Evolutionary conservation across 1,140 invertebrate genomes (phyloP).

Genomic region (Procambarus clarkii): DNA sequence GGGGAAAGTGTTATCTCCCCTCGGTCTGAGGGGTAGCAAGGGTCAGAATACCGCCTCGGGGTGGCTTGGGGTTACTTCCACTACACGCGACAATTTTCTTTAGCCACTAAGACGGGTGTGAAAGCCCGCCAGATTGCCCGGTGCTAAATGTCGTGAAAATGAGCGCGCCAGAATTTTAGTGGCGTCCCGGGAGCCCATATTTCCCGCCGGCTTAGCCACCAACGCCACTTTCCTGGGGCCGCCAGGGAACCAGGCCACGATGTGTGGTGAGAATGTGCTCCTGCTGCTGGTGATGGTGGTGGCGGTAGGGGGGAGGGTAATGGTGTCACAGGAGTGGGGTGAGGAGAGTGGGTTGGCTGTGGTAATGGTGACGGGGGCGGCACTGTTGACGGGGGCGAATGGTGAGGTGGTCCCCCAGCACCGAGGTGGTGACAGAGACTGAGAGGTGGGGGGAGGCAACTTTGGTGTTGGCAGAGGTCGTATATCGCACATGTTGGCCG

Average conservation of each 20-base stretch:
- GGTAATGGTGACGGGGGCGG: background rate
- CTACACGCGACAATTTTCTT: constrained; percentile 70
- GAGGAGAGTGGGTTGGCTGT: background rate
- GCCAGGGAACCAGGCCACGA: constrained; percentile 36
- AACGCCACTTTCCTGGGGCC: constrained; percentile 56
- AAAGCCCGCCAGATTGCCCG: constrained; percentile 73
- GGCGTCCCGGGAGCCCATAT: constrained; percentile 70
- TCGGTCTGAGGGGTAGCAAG: constrained; percentile 5
- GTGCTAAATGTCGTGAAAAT: constrained; percentile 73
- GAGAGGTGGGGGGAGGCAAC: background rate
- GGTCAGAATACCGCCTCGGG: constrained; percentile 11
- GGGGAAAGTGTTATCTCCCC: constrained; percentile 27
- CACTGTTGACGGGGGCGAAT: too few species aligned
- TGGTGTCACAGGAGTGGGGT: background rate
- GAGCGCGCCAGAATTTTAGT: constrained; percentile 73
- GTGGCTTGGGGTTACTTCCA: constrained; percentile 35
- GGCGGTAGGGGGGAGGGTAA: background rate
- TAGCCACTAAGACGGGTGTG: constrained; percentile 73
- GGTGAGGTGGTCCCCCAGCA: background rate
- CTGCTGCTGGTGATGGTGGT: constrained; percentile 31
- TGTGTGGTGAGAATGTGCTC: constrained; percentile 19
- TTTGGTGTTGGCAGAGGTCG: too few species aligned
- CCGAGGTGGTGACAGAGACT: background rate
- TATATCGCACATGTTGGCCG: too few species aligned
- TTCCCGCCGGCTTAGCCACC: constrained; percentile 70